Evolutionary conservation across 2,797 vertebrate genomes (phyloP), one percentile per base, ranked within the genome.

Genomic region (Dendrocincla fuliginosa): DNA sequence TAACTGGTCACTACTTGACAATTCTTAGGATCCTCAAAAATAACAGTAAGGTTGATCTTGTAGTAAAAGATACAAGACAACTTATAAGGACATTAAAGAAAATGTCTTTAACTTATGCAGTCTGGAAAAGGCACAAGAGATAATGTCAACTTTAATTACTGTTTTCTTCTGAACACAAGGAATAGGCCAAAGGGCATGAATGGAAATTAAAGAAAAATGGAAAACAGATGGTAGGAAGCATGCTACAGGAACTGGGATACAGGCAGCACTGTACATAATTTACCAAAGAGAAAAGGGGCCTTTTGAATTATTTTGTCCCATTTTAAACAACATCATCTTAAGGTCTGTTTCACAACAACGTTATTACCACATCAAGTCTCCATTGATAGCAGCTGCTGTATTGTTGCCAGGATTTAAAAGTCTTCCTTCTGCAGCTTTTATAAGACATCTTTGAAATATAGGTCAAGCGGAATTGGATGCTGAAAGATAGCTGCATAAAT

Each of bases 201-300:
- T 97, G 92, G 96, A 98, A 98, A 98, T 98, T 94, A 98, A 97
- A 98, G 96, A 97, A 97, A 97, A 98, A 98, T 98, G 92, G 93
- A 97, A 98, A 98, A 94, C 98, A 98, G 97, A 98, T 98, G 98
- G 96, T 87, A 84, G 94, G 94, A 97, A 97, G 86, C 84, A 95
- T 93, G 83, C 88, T 91, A n/a, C 88, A 97, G 95, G 80, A 97
- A 96, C 84, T 94, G 76, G 81, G 87, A 95, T 94, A 96, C 87
- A 95, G 91, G 96, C 85, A 95, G 61, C 87, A 90, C 88, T 91
- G 84, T 96, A 93, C 87, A 94, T 92, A 91, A 96, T 94, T 96
- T 85, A 96, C 64, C 35, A 77, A 75, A 92, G 86, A 83, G 81
- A 71, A 86, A 95, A 81, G 81, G 37, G 50, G 3, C 50, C 30